Evolutionary conservation across 2,888 invertebrate genomes (phyloP), one percentile per base, ranked within the genome.

Genomic region (Megamerina dolium): DNA sequence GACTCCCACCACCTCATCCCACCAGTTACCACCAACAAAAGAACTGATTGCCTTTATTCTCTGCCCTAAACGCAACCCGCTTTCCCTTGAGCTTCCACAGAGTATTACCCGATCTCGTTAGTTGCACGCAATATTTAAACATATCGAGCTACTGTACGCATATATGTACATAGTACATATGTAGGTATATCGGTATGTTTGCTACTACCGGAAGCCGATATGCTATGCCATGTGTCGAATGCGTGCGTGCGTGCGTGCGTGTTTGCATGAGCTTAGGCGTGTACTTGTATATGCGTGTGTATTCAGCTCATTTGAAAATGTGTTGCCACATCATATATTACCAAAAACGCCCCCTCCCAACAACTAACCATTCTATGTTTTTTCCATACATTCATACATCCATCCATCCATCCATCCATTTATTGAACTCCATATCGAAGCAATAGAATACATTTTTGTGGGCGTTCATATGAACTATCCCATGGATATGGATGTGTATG

Each of bases 241-340:
- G 27, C 30, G 18, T 30, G 21, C 20, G 23, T 34, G 34, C 26
- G 41, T 41, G 41, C 34, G 16, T 32, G 17, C 30, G 30, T 30
- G 29, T 27, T 13, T 31, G 31, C 5, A n/a, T n/a, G 37, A 13
- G 30, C 13, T 13, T 26, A 19, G 20, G 29, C 36, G 36, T 30
- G 37, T 42, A 46, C 48, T 44, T 56, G 55, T 56, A 21, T 10
- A 14, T 42, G 41, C 32, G 39, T 40, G 37, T 29, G 43, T 29
- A 34, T 21, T 26, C 44, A 55, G 50, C 47, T 43, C 37, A 40
- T 43, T 37, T 35, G 31, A 20, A 47, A 56, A 59, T 59, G 56
- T 64, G 61, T 60, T 64, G 57, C 59, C 64, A 63, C 62, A 54
- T 61, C 57, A 57, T 63, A 62, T 63, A 59, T 63, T 50, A 61